These are phyloP conservation scores for Pandemis corylana DNA, from an alignment of 2,888 invertebrate genomes.

Conservation along the genomic window DNA sequence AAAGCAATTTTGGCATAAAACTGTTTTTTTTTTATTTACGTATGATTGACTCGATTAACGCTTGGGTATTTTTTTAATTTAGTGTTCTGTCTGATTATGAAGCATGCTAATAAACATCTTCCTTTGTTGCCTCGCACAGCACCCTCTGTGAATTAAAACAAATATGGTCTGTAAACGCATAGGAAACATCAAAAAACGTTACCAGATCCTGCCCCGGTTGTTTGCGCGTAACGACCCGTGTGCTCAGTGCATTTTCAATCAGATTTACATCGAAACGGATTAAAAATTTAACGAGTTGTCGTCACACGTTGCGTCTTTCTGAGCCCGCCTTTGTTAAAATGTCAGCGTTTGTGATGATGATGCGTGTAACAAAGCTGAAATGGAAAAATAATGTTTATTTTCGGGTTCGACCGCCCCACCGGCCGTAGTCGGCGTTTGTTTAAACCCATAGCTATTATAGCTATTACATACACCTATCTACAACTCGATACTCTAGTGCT, in stretches of 20 bases:
- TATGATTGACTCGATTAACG: too few relatives aligned
- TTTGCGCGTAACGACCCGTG: conserved; percentile 63
- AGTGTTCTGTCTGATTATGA: too few relatives aligned
- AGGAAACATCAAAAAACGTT: conserved; percentile 46
- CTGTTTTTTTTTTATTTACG: too few relatives aligned
- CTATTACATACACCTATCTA: neutral
- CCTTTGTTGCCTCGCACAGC: neutral
- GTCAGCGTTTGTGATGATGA: conserved; percentile 24
- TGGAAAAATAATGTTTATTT: conserved; percentile 47
- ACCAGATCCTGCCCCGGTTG: conserved; percentile 53
- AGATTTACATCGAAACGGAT: conserved; percentile 72
- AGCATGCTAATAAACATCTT: neutral
- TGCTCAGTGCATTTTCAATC: conserved; percentile 69
- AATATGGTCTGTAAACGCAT: conserved; percentile 17
- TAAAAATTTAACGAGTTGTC: conserved; percentile 75
- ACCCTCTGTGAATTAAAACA: conserved; percentile 18
- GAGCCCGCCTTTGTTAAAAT: conserved; percentile 60
- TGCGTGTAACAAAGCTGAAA: conserved; percentile 49
- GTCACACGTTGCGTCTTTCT: conserved; percentile 62
- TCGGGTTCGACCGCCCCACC: conserved; percentile 6
- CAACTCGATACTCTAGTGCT: neutral
- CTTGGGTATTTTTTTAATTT: too few relatives aligned
- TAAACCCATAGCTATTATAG: neutral
- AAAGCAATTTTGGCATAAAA: too few relatives aligned
- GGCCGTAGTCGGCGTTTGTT: neutral